Conservation (phyloP, 2,888 invertebrate species). For the Phengaris alcon region DNA sequence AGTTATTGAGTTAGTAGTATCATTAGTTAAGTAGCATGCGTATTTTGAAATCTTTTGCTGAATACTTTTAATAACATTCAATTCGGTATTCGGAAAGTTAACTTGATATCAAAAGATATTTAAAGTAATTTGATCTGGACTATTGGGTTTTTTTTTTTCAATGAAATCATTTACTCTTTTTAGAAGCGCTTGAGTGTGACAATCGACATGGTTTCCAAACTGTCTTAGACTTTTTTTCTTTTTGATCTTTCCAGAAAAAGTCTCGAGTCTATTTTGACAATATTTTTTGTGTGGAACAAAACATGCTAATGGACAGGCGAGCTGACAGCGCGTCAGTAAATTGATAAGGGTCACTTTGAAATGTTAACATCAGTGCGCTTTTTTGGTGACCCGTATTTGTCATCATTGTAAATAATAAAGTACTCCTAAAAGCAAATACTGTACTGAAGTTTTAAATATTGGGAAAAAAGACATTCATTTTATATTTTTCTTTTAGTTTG, state of each 20-base stretch:
- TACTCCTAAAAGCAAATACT: conserved; percentile 21
- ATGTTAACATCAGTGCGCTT: conserved; percentile 24
- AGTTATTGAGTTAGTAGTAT: too few relatives aligned
- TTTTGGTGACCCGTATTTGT: conserved; percentile 27
- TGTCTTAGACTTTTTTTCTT: background rate
- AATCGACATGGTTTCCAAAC: background rate
- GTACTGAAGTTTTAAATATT: background rate
- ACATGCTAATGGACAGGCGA: conserved; percentile 31
- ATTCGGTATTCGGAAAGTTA: too few relatives aligned
- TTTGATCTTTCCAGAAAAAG: conserved; percentile 11
- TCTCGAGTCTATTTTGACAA: conserved; percentile 14
- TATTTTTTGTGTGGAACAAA: conserved; percentile 30
- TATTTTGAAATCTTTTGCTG: too few relatives aligned
- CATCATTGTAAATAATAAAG: conserved; percentile 30
- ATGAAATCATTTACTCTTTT: background rate
- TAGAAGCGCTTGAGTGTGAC: background rate
- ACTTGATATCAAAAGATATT: too few relatives aligned
- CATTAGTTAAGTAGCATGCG: too few relatives aligned
- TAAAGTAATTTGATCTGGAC: background rate
- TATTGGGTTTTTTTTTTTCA: background rate
- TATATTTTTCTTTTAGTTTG: background rate
- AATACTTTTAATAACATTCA: too few relatives aligned
- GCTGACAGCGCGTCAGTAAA: conserved; percentile 28
- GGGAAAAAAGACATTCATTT: background rate
- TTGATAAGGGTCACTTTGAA: conserved; percentile 31